Percentiles rank a stretch among this genome's conserved stretches.
Evolutionary conservation across 2,888 invertebrate species (phyloP).

Genomic region (Magallana nippona): DNA sequence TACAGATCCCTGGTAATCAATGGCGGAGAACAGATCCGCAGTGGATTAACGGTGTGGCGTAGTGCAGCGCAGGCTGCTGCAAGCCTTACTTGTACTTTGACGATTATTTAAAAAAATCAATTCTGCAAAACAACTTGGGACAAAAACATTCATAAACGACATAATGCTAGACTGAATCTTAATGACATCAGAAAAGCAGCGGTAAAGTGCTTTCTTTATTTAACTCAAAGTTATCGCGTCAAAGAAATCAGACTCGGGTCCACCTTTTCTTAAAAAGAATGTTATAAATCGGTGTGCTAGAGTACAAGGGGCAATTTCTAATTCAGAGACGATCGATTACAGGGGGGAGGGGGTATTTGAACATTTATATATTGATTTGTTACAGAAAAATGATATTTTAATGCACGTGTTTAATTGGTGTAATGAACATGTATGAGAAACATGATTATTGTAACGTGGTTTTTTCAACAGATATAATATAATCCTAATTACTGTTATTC

Average conservation of each 20-base stretch:
- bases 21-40: conserved; percentile 1
- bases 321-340: too few species aligned
- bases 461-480: too few species aligned
- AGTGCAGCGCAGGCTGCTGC: background rate
- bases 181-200: background rate
- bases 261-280: background rate
- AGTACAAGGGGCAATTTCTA: too few species aligned
- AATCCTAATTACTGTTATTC: too few species aligned
- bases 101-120: conserved; percentile 14
- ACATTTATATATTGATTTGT: too few species aligned
- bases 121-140: conserved; percentile 29
- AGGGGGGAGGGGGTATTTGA: too few species aligned
- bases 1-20: conserved; percentile 18
- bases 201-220: background rate
- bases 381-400: too few species aligned
- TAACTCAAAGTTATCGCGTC: background rate
- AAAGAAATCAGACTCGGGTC: background rate
- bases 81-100: conserved; percentile 9
- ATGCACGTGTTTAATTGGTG: too few species aligned
- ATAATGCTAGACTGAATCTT: conserved; percentile 27
- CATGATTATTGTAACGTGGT: too few species aligned
- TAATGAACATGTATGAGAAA: too few species aligned
- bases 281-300: too few species aligned
- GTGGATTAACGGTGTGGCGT: conserved; percentile 8
- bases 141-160: conserved; percentile 11